phyloP scores from a whole-genome alignment of 2,113 vertebrate genomes.

The Cervus canadensis region DNA sequence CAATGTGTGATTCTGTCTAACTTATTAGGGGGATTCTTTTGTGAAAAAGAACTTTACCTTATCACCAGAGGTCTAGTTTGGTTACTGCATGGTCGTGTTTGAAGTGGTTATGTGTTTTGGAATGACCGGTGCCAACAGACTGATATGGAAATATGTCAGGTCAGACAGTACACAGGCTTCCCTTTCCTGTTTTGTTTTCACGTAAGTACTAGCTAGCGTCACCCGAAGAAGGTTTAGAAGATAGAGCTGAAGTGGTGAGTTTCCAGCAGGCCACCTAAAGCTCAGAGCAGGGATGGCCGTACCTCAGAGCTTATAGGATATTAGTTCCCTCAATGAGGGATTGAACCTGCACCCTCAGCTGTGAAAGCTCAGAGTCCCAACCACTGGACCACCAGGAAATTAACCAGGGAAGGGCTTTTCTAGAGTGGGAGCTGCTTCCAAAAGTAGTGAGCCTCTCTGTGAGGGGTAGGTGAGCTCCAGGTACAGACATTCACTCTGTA shows the following conservation, averaged over 20 bases:
- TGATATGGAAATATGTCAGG: slow-evolving; percentile 10
- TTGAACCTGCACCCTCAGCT: background rate
- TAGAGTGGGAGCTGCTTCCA: background rate
- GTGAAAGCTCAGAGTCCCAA: background rate
- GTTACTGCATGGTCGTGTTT: background rate
- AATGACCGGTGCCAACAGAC: background rate
- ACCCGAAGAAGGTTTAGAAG: background rate
- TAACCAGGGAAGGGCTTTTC: background rate
- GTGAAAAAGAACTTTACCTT: background rate
- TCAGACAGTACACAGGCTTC: slow-evolving; percentile 13
- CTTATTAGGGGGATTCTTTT: background rate
- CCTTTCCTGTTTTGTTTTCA: slow-evolving; percentile 21
- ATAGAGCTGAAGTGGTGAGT: background rate
- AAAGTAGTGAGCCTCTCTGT: background rate
- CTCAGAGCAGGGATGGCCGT: background rate
- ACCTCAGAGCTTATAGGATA: background rate
- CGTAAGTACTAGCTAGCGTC: background rate
- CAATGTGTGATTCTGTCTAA: background rate
- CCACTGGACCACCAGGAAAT: background rate
- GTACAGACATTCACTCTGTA: background rate
- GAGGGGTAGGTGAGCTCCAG: background rate
- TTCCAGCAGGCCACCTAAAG: background rate
- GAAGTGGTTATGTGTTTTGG: slow-evolving; percentile 44
- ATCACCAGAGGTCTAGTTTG: background rate
- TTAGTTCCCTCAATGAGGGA: background rate